Percentiles rank a stretch among this genome's conserved stretches.
Evolutionary conservation across 2,113 vertebrate genomes (phyloP).

Genomic region (Pyxicephalus adspersus): DNA sequence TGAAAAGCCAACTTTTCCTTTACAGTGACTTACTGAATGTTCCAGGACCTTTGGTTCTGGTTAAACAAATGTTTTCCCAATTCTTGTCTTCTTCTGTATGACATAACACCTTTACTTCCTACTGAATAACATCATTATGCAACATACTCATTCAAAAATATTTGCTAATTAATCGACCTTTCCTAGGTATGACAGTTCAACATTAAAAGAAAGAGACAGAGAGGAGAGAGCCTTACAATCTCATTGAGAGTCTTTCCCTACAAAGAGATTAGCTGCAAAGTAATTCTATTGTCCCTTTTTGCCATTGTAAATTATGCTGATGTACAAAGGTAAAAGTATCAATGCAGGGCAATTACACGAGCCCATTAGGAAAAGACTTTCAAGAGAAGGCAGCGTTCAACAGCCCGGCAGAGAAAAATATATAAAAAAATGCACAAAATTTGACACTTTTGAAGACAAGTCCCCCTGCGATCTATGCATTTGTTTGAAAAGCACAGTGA

Average conservation of each 20-base stretch:
- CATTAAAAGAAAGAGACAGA: not conserved
- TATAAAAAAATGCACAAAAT: constrained; percentile 38
- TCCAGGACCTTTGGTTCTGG: not conserved
- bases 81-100: not conserved
- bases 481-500: constrained; percentile 58
- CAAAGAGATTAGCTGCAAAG: constrained; percentile 32
- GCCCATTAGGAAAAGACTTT: constrained; percentile 52
- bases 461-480: constrained; percentile 38
- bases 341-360: constrained; percentile 52
- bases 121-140: not conserved
- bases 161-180: constrained; percentile 28
- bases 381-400: accelerated
- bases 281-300: constrained; percentile 51
- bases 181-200: not conserved
- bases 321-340: constrained; percentile 38
- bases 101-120: not conserved
- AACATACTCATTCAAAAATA: not conserved
- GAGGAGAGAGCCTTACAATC: not conserved
- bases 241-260: constrained; percentile 5
- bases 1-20: no score
- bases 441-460: constrained; percentile 58
- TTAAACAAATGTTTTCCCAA: not conserved
- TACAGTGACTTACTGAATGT: no score
- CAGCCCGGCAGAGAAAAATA: constrained; percentile 38
- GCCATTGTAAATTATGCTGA: constrained; percentile 50